Percentiles rank a stretch among this genome's conserved stretches.
Evolutionary conservation across 2,113 vertebrate genomes (phyloP).

Genomic region (Mirza zaza): DNA sequence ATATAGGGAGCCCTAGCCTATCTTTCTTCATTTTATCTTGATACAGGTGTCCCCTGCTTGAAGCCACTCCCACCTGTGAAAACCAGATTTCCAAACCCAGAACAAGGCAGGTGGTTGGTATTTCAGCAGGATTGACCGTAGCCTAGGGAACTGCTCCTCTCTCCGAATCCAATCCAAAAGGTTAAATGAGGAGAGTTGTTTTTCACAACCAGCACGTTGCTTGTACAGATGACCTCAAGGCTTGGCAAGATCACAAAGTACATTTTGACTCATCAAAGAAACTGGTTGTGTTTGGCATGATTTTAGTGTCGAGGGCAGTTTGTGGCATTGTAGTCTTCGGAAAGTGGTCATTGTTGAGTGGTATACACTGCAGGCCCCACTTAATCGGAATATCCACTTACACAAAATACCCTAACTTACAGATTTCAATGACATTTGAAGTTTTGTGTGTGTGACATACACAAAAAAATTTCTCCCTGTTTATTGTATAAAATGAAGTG

Average conservation of each 20-base stretch:
- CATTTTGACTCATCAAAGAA: slow-evolving; percentile 59
- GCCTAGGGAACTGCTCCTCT: neutral
- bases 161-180: neutral
- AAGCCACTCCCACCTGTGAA: slow-evolving; percentile 10
- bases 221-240: slow-evolving; percentile 35
- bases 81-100: neutral
- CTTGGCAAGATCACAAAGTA: slow-evolving; percentile 40
- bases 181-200: slow-evolving; percentile 36
- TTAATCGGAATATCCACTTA: neutral
- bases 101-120: neutral
- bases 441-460: neutral
- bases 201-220: neutral
- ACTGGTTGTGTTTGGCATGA: neutral
- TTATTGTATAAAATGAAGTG: neutral
- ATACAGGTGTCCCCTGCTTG: neutral
- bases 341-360: neutral
- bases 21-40: neutral
- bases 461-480: slow-evolving; percentile 16
- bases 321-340: neutral
- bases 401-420: neutral
- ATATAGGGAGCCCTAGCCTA: neutral
- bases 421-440: neutral
- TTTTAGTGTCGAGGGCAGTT: neutral
- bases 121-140: neutral
- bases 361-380: neutral